A percentile compares a stretch with the other conserved stretches of the same genome.
phyloP scores from a whole-genome alignment of 2,888 invertebrate species.

The Acrobasis consociella region DNA sequence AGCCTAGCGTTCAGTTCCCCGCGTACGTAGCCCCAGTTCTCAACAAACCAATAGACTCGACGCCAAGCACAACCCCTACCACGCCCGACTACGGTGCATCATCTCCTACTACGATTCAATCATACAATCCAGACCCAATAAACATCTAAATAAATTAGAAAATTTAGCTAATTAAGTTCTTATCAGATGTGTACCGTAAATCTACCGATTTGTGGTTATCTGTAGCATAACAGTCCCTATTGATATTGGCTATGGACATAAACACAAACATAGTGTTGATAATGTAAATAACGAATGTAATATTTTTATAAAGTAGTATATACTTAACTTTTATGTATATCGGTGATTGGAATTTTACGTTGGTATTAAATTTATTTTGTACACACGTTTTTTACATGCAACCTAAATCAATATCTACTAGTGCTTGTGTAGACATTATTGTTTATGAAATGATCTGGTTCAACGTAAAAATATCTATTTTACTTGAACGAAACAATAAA shows the following conservation, averaged over 20 bases:
- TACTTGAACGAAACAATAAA: background rate
- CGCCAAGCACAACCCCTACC: constrained; percentile 61
- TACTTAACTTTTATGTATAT: background rate
- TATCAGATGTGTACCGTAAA: background rate
- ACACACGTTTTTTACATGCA: background rate
- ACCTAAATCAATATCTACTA: background rate
- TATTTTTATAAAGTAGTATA: constrained; percentile 29
- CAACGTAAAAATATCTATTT: background rate
- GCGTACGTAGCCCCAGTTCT: constrained; percentile 84
- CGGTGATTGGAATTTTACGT: constrained; percentile 21
- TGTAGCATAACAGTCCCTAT: constrained; percentile 24
- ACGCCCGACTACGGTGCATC: constrained; percentile 79
- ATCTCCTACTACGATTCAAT: constrained; percentile 60
- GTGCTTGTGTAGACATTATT: background rate
- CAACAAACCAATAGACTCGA: constrained; percentile 72
- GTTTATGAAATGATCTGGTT: background rate
- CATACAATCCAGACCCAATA: constrained; percentile 67
- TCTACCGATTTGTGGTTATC: constrained; percentile 24
- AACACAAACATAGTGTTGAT: constrained; percentile 11
- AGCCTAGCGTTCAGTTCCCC: constrained; percentile 71
- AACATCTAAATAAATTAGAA: constrained; percentile 48
- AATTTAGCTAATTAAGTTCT: background rate
- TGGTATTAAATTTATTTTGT: constrained; percentile 5
- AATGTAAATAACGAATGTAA: constrained; percentile 30
- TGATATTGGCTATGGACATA: constrained; percentile 7